Evolutionary conservation across 37 sponge, comb jelly and placozoan genomes (phyloP).

Genomic region (Oscarella lobularis): DNA sequence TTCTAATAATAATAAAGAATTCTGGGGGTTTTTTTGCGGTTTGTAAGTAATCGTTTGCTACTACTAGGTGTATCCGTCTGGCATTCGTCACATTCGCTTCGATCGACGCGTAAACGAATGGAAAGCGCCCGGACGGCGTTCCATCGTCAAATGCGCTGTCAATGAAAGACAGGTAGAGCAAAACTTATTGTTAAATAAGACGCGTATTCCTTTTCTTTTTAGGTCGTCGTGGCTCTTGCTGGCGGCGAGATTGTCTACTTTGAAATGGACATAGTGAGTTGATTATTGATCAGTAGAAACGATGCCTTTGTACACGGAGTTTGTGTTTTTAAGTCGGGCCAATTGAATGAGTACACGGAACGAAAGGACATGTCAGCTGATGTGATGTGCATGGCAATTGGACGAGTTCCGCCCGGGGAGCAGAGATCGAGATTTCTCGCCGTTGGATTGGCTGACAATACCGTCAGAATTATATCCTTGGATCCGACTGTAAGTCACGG

Average conservation of each 20-base stretch:
- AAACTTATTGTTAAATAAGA: constrained; percentile 1
- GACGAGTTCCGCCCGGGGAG: constrained; percentile 84
- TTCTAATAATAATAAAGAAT: not conserved
- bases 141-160: constrained; percentile 80
- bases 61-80: constrained; percentile 83
- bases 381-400: constrained; percentile 88
- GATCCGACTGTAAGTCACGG: constrained; percentile 68
- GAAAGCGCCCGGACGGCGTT: constrained; percentile 78
- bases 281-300: not conserved
- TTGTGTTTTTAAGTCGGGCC: constrained; percentile 55
- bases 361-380: constrained; percentile 85
- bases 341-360: constrained; percentile 98
- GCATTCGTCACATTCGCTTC: constrained; percentile 90
- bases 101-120: constrained; percentile 96
- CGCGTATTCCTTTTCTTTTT: not conserved
- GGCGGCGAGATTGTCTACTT: constrained; percentile 98
- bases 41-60: not conserved
- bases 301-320: not conserved
- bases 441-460: constrained; percentile 91
- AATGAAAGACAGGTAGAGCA: constrained; percentile 69
- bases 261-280: constrained; percentile 88
- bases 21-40: not conserved
- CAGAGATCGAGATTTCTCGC: constrained; percentile 89
- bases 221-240: constrained; percentile 89
- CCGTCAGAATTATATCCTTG: constrained; percentile 90